These are phyloP conservation scores for Pachypanchax playfairii DNA, from an alignment of 2,113 vertebrate species.

Conservation along the genomic window DNA sequence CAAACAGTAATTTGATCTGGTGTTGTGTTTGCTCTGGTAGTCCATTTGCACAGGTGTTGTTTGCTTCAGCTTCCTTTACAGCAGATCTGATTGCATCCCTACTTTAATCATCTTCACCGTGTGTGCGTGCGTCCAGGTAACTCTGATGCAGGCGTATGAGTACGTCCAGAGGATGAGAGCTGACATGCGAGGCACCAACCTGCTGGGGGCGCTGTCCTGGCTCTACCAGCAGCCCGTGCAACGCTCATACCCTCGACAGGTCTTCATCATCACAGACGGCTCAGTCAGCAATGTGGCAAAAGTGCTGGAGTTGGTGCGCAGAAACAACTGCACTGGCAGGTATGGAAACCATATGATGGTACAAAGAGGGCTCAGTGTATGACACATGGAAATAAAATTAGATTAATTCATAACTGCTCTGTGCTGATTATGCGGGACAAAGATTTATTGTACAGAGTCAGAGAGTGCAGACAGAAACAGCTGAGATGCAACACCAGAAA, in stretches of 20 bases:
- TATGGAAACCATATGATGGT: conserved; percentile 53
- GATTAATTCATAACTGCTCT: conserved; percentile 2
- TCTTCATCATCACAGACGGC: conserved; percentile 86
- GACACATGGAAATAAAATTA: background rate
- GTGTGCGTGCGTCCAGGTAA: conserved; percentile 76
- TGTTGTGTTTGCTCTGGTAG: conserved; percentile 44
- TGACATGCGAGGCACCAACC: conserved; percentile 74
- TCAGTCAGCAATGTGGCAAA: conserved; percentile 71
- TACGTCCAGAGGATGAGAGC: conserved; percentile 81
- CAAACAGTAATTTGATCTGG: conserved; percentile 42
- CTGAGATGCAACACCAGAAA: background rate
- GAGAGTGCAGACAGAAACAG: conserved; percentile 20
- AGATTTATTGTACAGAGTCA: conserved; percentile 1
- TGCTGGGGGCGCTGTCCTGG: conserved; percentile 87
- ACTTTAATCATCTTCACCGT: background rate
- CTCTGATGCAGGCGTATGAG: conserved; percentile 79
- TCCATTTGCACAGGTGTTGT: conserved; percentile 20
- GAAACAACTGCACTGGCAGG: conserved; percentile 87
- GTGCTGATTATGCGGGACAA: background rate
- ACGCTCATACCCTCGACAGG: conserved; percentile 88
- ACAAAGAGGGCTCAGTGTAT: background rate
- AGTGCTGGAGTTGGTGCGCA: conserved; percentile 88
- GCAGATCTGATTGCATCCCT: conserved; percentile 25
- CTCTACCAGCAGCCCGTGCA: conserved; percentile 86
- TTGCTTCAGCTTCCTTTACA: conserved; percentile 16